Conservation (phyloP, 1,140 invertebrate genomes). For the Drosophila sechellia region DNA sequence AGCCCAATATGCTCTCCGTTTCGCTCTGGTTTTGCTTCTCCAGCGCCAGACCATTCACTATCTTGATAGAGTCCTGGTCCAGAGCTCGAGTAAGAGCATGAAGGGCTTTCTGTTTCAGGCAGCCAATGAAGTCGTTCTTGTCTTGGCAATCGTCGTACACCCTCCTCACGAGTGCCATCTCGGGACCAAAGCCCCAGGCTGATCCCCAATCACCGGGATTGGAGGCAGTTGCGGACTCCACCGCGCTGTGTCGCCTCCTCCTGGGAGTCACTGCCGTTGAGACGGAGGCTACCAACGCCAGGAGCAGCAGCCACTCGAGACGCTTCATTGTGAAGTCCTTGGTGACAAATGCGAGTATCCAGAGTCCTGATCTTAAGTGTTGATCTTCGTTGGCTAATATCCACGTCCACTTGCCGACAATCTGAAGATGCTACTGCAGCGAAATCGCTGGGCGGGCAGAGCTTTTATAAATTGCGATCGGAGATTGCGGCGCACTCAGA, state of each 20-base stretch:
- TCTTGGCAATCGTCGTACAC: conserved; percentile 87
- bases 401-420: conserved; percentile 43
- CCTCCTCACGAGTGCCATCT: conserved; percentile 83
- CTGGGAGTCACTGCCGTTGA: conserved; percentile 37
- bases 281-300: conserved; percentile 45
- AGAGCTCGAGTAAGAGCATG: conserved; percentile 86
- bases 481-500: conserved; percentile 49
- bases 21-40: conserved; percentile 86
- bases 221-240: conserved; percentile 7
- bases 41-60: conserved; percentile 86
- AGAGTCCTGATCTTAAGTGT: neutral
- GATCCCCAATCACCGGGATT: conserved; percentile 54
- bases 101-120: conserved; percentile 87
- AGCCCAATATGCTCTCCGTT: conserved; percentile 69
- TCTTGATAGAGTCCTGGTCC: conserved; percentile 86
- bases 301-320: conserved; percentile 63
- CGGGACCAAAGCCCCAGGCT: conserved; percentile 74
- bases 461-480: conserved; percentile 80
- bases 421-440: conserved; percentile 79
- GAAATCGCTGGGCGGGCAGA: conserved; percentile 57
- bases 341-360: conserved; percentile 12
- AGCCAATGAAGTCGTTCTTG: conserved; percentile 86
- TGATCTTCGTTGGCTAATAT: conserved; percentile 10
- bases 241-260: conserved; percentile 38
- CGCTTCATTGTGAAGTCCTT: conserved; percentile 49